Evolutionary conservation across 2,888 invertebrate genomes (phyloP).

Genomic region (Dynastes hyllus): DNA sequence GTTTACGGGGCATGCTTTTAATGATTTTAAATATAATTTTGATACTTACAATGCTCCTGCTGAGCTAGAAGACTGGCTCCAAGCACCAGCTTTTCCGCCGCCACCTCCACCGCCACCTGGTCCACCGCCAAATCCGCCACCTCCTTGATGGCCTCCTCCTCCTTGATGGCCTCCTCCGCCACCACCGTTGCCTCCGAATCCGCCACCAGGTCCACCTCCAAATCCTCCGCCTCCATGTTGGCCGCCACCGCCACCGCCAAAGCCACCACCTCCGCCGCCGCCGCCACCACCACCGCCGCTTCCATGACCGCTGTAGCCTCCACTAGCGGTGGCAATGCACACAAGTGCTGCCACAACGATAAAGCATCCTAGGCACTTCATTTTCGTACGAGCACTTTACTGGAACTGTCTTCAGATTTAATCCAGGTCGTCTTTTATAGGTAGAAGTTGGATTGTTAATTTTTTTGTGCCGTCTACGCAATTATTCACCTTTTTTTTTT

Average conservation of each 20-base stretch:
- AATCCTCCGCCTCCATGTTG: conserved; percentile 28
- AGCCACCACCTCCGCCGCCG: conserved; percentile 44
- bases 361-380: conserved; percentile 19
- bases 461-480: not conserved
- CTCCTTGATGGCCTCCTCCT: conserved; percentile 40
- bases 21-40: not conserved
- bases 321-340: conserved; percentile 30
- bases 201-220: conserved; percentile 28
- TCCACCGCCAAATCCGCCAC: conserved; percentile 44
- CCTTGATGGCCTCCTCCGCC: conserved; percentile 34
- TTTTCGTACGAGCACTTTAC: conserved; percentile 5
- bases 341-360: conserved; percentile 23
- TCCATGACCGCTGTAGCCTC: conserved; percentile 42
- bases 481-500: conserved; percentile 15
- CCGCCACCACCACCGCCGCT: conserved; percentile 47
- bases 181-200: conserved; percentile 46
- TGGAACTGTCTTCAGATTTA: conserved; percentile 8
- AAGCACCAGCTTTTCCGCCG: conserved; percentile 50
- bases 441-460: conserved; percentile 22
- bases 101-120: conserved; percentile 50
- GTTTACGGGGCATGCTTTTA: too few species aligned
- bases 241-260: conserved; percentile 38
- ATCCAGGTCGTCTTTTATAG: conserved; percentile 32
- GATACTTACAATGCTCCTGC: conserved; percentile 38
- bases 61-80: conserved; percentile 47